Base-by-base conservation (phyloP, 2,113 vertebrate genomes). In the Podocnemis expansa region DNA sequence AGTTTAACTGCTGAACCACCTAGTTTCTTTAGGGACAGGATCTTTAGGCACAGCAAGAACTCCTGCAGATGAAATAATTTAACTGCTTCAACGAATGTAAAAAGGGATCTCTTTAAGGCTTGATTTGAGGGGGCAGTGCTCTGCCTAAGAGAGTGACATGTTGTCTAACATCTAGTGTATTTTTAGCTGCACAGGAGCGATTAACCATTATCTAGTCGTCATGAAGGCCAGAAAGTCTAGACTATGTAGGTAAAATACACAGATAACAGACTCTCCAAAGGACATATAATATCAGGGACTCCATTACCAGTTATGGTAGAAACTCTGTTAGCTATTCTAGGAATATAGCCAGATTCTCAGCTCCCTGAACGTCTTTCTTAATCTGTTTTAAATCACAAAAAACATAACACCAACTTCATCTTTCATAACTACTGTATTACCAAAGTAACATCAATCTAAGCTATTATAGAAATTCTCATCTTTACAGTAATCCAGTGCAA, bases 61-160 rank as follows among this genome's bases (percentile, higher is more conserved):
- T 58, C 80, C 67, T 0, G 0, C n/a, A 1, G 9, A 84, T 55
- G n/a, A 88, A 84, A 84, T 10, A n/a, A 25, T 17, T 55, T 3
- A 87, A 56, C 51, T 0, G 0, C 55, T 91, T 67, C 45, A 60
- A n/a, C 78, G 70, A 67, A 41, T 58, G 83, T 84, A 78, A 80
- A 87, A 80, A 92, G 13, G 82, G 88, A 93, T 93, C 54, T 56
- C 91, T 90, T 75, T 78, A 67, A n/a, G 34, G 47, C 80, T 75
- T 85, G 0, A 2, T 91, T 75, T 58, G 63, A 41, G 24, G 41
- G 43, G 41, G 41, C 8, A 75, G 6, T 27, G 12, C 10, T 88
- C 73, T 38, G n/a, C n/a, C n/a, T 84, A 78, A 58, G 47, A 85
- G 82, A 84, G 86, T 0, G 2, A 19, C 8, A 31, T 43, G 80